Evolutionary conservation across 2,888 invertebrate species (phyloP).

Genomic region (Perizoma affinitatum): DNA sequence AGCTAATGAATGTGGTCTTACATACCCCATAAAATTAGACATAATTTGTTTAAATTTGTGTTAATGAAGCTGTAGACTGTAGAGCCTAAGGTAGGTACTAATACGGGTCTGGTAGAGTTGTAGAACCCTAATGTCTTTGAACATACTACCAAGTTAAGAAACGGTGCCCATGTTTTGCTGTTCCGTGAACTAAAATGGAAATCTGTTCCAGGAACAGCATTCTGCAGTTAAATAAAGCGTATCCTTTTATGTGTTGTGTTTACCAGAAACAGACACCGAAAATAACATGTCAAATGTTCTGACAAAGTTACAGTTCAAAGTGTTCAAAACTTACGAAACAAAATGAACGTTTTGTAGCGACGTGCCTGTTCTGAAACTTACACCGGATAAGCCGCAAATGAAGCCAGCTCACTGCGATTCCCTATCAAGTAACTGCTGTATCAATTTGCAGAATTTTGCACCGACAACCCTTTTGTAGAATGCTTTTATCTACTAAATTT

Average conservation of each 20-base stretch:
- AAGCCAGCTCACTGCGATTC: constrained; percentile 53
- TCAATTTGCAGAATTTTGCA: constrained; percentile 56
- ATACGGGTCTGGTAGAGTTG: no score
- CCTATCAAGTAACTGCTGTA: constrained; percentile 63
- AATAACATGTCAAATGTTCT: constrained; percentile 6
- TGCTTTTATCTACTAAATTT: constrained; percentile 46
- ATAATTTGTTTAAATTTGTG: no score
- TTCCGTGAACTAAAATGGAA: background rate
- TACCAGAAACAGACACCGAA: constrained; percentile 7
- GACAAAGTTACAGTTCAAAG: constrained; percentile 20
- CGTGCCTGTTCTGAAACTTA: constrained; percentile 43
- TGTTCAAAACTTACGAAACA: constrained; percentile 22
- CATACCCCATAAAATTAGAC: no score
- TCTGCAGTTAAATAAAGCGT: constrained; percentile 5
- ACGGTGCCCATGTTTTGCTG: no score
- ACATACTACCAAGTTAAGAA: no score
- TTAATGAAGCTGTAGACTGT: no score
- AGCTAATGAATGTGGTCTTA: no score
- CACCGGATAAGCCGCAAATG: constrained; percentile 64
- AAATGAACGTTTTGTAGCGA: constrained; percentile 43
- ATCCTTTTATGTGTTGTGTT: constrained; percentile 9
- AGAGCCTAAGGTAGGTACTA: no score
- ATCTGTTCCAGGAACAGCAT: constrained; percentile 1
- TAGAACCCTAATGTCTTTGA: no score
- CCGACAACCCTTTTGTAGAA: constrained; percentile 63